These are phyloP conservation scores for Melanocharis versteri DNA, from an alignment of 2,113 vertebrate species.

Conservation along the genomic window DNA sequence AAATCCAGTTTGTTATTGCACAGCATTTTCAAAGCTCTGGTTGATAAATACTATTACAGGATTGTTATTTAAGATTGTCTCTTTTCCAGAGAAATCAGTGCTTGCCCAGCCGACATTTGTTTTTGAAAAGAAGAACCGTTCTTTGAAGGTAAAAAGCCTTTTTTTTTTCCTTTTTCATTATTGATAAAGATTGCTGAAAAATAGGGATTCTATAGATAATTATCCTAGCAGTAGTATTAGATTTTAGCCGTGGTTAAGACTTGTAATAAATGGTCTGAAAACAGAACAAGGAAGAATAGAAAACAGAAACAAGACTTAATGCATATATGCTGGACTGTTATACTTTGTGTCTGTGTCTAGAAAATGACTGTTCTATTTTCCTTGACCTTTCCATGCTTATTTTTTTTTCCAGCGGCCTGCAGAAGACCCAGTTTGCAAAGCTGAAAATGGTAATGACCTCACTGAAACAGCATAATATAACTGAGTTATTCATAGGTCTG, in stretches of 20 bases:
- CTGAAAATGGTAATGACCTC: constrained; percentile 71
- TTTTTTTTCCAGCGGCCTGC: constrained; percentile 73
- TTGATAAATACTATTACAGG: background rate
- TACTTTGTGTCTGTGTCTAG: background rate
- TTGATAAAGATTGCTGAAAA: background rate
- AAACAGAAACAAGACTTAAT: background rate
- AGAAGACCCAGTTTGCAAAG: constrained; percentile 59
- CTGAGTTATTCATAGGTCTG: background rate
- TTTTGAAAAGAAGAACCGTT: constrained; percentile 67
- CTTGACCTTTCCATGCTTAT: background rate
- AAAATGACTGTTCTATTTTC: background rate
- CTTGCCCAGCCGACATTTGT: constrained; percentile 76
- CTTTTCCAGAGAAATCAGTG: constrained; percentile 71
- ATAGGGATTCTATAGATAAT: background rate
- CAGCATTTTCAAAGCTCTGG: background rate
- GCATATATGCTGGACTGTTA: background rate
- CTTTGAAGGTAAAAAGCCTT: constrained; percentile 73
- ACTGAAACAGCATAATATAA: background rate
- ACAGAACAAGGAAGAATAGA: background rate
- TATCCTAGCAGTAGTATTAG: background rate
- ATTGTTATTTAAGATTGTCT: background rate
- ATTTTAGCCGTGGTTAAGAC: background rate
- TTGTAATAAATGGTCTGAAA: background rate
- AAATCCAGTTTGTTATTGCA: background rate
- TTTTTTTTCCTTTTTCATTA: background rate